Conservation (phyloP, 2,797 vertebrate species). For the Gobionotothen gibberifrons region DNA sequence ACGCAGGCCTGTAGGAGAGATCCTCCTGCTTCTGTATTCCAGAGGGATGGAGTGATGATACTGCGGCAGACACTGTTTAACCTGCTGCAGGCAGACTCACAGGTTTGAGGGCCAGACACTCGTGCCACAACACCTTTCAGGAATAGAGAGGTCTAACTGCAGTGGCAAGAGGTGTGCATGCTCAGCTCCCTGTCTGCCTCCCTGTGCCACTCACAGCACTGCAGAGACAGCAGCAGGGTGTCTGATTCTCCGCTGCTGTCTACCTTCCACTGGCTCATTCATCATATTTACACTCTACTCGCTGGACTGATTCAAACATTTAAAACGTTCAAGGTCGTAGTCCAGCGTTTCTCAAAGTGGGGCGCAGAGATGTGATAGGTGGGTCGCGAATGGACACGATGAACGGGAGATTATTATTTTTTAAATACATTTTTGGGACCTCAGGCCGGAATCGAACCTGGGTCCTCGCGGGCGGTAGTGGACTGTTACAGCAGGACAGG, state of each 20-base stretch:
- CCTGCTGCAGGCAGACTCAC: conserved; percentile 51
- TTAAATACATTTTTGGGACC: no score
- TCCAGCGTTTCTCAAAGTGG: no score
- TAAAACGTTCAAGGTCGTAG: conserved; percentile 12
- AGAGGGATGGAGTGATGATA: conserved; percentile 54
- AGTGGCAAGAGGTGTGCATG: conserved; percentile 53
- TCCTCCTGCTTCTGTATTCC: conserved; percentile 57
- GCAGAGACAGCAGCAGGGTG: conserved; percentile 60
- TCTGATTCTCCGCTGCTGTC: conserved; percentile 35
- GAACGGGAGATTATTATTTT: no score
- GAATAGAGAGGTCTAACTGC: conserved; percentile 59
- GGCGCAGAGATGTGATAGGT: no score
- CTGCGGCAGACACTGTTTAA: conserved; percentile 43
- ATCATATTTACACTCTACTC: conserved; percentile 48
- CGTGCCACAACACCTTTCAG: conserved; percentile 54
- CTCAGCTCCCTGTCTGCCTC: conserved; percentile 54
- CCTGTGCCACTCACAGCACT: conserved; percentile 65
- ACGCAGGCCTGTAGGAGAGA: conserved; percentile 49
- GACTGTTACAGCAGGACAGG: no score
- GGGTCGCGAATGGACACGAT: no score
- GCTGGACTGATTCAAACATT: conserved; percentile 32
- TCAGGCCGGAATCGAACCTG: no score
- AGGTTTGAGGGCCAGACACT: conserved; percentile 29
- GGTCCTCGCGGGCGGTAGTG: no score
- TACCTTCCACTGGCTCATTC: conserved; percentile 57